phyloP scores from a whole-genome alignment of 2,888 invertebrate genomes.

The Marasmarcha lunaedactyla region DNA sequence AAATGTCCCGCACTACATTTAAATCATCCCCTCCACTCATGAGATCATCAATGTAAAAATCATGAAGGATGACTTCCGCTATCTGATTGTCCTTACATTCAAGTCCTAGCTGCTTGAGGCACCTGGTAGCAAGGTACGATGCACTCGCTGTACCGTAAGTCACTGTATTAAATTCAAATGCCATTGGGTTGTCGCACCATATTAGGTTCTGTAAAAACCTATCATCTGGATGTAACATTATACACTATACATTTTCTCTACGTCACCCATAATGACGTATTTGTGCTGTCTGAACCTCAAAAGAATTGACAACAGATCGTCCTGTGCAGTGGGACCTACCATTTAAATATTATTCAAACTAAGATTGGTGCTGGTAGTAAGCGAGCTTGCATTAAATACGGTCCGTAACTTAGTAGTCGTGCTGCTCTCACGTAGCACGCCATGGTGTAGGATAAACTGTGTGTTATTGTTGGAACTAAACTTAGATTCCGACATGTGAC shows the following conservation, averaged over 20 bases:
- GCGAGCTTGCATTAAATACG: constrained; percentile 14
- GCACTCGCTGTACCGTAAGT: constrained; percentile 21
- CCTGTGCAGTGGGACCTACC: constrained; percentile 17
- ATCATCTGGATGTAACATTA: constrained; percentile 13
- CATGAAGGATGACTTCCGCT: constrained; percentile 13
- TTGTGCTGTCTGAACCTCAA: constrained; percentile 15
- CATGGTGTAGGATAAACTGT: constrained; percentile 17
- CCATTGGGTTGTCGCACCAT: constrained; percentile 16
- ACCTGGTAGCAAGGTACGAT: constrained; percentile 18
- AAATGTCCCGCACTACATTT: constrained; percentile 8
- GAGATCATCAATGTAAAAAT: constrained; percentile 20
- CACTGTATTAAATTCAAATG: constrained; percentile 17
- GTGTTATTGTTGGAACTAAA: no score
- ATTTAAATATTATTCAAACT: constrained; percentile 15
- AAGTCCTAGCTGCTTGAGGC: constrained; percentile 16
- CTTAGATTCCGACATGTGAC: constrained; percentile 16
- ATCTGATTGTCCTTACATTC: constrained; percentile 13
- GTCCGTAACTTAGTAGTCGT: constrained; percentile 12
- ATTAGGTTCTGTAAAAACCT: constrained; percentile 15
- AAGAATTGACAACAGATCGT: constrained; percentile 18
- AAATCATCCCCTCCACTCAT: constrained; percentile 11
- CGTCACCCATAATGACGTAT: constrained; percentile 14
- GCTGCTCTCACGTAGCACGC: constrained; percentile 13
- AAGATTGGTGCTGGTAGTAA: constrained; percentile 9
- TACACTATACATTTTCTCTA: constrained; percentile 20